Conservation (phyloP, 2,113 vertebrate genomes). For the Catharus minimus region DNA sequence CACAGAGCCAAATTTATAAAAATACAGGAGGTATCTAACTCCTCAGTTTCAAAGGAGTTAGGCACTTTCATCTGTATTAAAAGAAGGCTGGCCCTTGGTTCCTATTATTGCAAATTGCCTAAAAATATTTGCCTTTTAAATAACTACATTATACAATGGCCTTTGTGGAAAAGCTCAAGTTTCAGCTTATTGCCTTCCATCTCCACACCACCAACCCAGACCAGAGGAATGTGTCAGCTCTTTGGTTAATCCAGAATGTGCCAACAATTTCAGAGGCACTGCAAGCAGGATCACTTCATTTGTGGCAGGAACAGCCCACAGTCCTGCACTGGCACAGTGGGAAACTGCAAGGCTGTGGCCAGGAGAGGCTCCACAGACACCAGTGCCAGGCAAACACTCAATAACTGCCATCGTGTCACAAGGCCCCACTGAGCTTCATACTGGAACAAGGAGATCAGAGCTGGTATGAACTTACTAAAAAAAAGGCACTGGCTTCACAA, state of each 20-base stretch:
- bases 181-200: not conserved
- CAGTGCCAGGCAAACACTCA: not conserved
- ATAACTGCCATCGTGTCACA: accelerated
- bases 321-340: not conserved
- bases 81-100: not conserved
- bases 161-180: not conserved
- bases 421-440: not conserved
- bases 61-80: not conserved
- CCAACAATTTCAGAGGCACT: not conserved
- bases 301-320: not conserved
- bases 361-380: not conserved
- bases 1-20: not conserved
- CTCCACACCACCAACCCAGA: not conserved
- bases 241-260: not conserved
- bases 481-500: not conserved
- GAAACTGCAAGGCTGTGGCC: not conserved
- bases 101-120: not conserved
- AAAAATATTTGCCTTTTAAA: not conserved
- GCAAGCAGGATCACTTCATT: not conserved
- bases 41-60: constrained; percentile 5
- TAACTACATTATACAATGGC: not conserved
- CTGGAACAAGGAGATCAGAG: not conserved
- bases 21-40: not conserved
- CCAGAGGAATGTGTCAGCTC: not conserved
- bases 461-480: not conserved